Percentiles rank a stretch among this genome's conserved stretches.
These are phyloP conservation scores for Trissolcus japonicus DNA, from an alignment of 2,888 invertebrate genomes.

Conservation along the genomic window DNA sequence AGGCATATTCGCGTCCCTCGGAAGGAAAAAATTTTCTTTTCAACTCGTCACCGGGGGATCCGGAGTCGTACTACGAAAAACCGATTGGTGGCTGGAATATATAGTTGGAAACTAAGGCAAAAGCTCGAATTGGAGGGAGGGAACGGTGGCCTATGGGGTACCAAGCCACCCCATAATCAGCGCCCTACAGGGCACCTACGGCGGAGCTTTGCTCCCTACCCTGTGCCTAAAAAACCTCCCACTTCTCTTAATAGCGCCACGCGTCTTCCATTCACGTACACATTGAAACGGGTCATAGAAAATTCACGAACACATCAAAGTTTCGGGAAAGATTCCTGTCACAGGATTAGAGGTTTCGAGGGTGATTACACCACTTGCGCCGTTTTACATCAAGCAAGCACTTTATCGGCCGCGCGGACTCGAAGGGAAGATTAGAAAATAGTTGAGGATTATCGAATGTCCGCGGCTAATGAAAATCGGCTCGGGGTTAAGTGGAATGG, in stretches of 20 bases:
- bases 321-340: slow-evolving; percentile 27
- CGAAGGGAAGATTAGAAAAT: slow-evolving; percentile 35
- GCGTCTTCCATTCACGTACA: slow-evolving; percentile 65
- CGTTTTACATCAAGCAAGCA: slow-evolving; percentile 55
- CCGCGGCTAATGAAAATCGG: slow-evolving; percentile 24
- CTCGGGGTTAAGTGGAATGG: background rate
- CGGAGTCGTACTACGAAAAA: slow-evolving; percentile 72
- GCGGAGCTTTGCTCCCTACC: slow-evolving; percentile 55
- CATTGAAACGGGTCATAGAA: slow-evolving; percentile 12
- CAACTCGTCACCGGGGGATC: slow-evolving; percentile 63
- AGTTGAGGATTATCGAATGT: slow-evolving; percentile 37
- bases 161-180: slow-evolving; percentile 71
- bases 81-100: slow-evolving; percentile 70
- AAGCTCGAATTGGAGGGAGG: slow-evolving; percentile 58
- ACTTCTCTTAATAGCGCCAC: slow-evolving; percentile 62
- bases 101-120: slow-evolving; percentile 61
- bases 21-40: slow-evolving; percentile 8
- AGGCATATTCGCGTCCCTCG: slow-evolving; percentile 18
- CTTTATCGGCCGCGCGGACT: slow-evolving; percentile 37
- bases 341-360: slow-evolving; percentile 74
- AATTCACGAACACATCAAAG: background rate
- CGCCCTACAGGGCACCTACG: slow-evolving; percentile 56
- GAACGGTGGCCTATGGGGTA: slow-evolving; percentile 65
- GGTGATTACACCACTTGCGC: slow-evolving; percentile 68
- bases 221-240: slow-evolving; percentile 36